phyloP scores from a whole-genome alignment of 1,140 invertebrate species.

The Aphis craccivora region DNA sequence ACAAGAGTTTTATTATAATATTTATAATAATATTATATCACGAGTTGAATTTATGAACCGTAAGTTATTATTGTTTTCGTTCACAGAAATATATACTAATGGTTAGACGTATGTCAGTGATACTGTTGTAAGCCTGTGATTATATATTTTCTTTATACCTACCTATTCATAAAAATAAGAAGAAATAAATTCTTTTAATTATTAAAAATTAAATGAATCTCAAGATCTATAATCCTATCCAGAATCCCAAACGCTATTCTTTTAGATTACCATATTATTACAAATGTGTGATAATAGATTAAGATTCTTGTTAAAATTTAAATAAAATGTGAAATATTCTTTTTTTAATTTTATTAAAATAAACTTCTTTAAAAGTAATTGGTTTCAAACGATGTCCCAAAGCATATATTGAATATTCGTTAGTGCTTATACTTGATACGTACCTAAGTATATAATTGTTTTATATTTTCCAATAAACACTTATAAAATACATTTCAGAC shows the following conservation, averaged over 20 bases:
- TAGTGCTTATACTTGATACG: background rate
- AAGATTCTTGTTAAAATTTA: background rate
- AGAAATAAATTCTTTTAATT: background rate
- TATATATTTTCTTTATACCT: background rate
- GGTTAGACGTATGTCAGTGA: background rate
- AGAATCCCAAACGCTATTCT: background rate
- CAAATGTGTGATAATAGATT: background rate
- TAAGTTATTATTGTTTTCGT: slow-evolving; percentile 47
- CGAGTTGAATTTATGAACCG: slow-evolving; percentile 39
- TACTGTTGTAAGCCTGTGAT: background rate
- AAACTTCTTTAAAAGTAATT: background rate
- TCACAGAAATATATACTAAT: background rate
- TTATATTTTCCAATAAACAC: background rate
- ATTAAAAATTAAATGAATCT: background rate
- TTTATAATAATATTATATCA: slow-evolving; percentile 48
- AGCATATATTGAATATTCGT: background rate
- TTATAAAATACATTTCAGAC: background rate
- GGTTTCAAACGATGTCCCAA: background rate
- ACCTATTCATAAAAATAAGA: background rate
- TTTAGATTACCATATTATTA: background rate
- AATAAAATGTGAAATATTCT: background rate
- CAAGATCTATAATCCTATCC: background rate
- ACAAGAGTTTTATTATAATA: slow-evolving; percentile 53
- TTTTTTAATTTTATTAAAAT: no score
- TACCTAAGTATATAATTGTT: background rate